phyloP scores from a whole-genome alignment of 2,113 vertebrate species.

The Turnix velox region DNA sequence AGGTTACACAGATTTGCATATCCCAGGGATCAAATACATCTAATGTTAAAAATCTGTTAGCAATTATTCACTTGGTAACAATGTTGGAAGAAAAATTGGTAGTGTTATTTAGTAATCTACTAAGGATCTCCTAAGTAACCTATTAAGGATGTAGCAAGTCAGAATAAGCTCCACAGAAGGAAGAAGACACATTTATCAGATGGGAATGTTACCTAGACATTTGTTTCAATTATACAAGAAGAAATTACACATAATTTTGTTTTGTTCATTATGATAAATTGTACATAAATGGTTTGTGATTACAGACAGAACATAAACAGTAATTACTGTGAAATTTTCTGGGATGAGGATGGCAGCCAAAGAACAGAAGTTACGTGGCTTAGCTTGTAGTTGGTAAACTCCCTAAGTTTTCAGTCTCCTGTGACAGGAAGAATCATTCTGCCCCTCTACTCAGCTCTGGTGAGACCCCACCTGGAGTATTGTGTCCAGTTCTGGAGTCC shows the following conservation, averaged over 20 bases:
- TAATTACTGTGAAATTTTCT: not conserved
- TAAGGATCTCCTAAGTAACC: not conserved
- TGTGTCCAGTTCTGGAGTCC: too few relatives aligned
- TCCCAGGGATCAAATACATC: not conserved
- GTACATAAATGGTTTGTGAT: not conserved
- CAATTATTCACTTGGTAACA: not conserved
- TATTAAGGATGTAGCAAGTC: not conserved
- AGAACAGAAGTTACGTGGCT: not conserved
- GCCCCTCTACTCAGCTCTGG: too few relatives aligned
- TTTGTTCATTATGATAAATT: constrained; percentile 4
- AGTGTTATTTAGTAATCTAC: not conserved
- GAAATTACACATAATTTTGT: not conserved
- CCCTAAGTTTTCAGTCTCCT: not conserved
- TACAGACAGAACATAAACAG: not conserved
- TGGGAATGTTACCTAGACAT: not conserved
- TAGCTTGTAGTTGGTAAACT: not conserved
- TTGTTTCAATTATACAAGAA: constrained; percentile 18
- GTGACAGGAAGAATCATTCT: not conserved
- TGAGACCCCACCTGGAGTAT: too few relatives aligned
- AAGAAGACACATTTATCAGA: not conserved
- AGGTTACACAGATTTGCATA: not conserved
- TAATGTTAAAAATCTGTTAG: not conserved
- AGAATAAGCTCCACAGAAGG: not conserved
- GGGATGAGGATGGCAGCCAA: not conserved
- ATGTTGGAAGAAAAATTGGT: not conserved